Evolutionary conservation across 1,140 invertebrate species (phyloP).

Genomic region (Drosophila repleta): DNA sequence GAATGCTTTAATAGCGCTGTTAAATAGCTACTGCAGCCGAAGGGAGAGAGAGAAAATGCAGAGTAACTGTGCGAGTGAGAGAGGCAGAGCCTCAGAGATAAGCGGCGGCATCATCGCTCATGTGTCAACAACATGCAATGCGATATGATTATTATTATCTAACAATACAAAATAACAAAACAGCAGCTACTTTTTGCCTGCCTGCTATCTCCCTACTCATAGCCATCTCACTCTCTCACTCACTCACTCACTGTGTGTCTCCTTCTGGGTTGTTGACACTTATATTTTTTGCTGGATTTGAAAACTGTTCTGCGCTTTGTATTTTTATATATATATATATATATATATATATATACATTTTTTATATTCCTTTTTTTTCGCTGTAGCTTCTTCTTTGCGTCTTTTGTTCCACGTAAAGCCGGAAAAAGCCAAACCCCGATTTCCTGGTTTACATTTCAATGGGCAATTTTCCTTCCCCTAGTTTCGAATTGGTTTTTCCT

Average conservation of each 20-base stretch:
- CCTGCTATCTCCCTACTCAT: slow-evolving; percentile 55
- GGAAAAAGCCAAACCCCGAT: slow-evolving; percentile 82
- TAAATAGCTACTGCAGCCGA: slow-evolving; percentile 2
- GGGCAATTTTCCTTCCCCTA: slow-evolving; percentile 67
- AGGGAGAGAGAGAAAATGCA: neutral
- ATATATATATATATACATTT: slow-evolving; percentile 43
- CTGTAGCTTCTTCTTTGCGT: slow-evolving; percentile 56
- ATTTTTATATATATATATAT: slow-evolving; percentile 61
- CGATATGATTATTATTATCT: slow-evolving; percentile 82
- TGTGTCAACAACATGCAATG: slow-evolving; percentile 82
- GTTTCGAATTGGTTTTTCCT: slow-evolving; percentile 32
- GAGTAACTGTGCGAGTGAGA: neutral
- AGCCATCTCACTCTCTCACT: slow-evolving; percentile 35
- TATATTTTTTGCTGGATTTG: slow-evolving; percentile 49
- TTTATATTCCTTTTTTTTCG: slow-evolving; percentile 56
- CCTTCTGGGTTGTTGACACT: slow-evolving; percentile 71
- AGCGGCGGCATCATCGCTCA: slow-evolving; percentile 76
- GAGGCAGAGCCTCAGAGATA: slow-evolving; percentile 22
- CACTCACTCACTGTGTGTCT: slow-evolving; percentile 3
- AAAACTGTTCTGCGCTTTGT: slow-evolving; percentile 64
- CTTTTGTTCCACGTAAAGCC: slow-evolving; percentile 73
- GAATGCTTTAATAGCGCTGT: slow-evolving; percentile 1
- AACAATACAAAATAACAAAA: slow-evolving; percentile 77
- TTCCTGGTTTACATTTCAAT: slow-evolving; percentile 83
- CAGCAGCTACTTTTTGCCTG: slow-evolving; percentile 78